Evolutionary conservation across 2,797 vertebrate species (phyloP), one percentile per base, ranked within the genome.

Genomic region (Moxostoma hubbsi): DNA sequence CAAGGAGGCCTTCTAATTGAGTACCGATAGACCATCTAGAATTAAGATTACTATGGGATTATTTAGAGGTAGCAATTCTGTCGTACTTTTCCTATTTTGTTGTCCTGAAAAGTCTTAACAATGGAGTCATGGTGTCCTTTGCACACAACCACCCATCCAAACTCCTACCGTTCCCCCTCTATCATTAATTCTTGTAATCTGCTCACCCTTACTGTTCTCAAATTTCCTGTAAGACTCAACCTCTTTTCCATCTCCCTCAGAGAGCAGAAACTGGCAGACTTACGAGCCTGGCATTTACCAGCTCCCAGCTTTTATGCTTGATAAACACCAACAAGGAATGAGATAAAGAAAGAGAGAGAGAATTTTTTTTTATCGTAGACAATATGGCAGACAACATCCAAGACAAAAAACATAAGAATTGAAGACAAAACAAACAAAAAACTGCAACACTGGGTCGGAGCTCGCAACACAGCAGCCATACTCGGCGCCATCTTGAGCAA

Each of bases 271-370:
- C n/a, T 24, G 10, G 5, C 13, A 43, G 46, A 61, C 24, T 47
- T 62, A 36, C 46, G 66, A 66, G 43, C 9, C 18, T 75, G 75
- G 55, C 81, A 79, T 81, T 73, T 73, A 81, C 45, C 46, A 5
- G 47, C 36, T 59, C 18, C 47, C 46, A 47, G 36, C 65, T 53
- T 63, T 49, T 79, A 61, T 46, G 18, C 59, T 81, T 78, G 53
- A 69, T 81, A 59, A 43, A 71, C 75, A 73, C 67, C 45, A 73
- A 79, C 75, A 53, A 73, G 50, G 8, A 82, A n/a, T 0, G 1
- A 75, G 67, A 83, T 81, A 69, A 81, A 75, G 16, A 65, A 16
- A 7, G 8, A 7, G 1, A 63, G n/a, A 55, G 57, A 5, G 11
- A 36, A 36, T 36, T 36, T 36, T 36, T 36, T 36, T 36, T 36